Evolutionary conservation across 2,113 vertebrate genomes (phyloP), one percentile per base, ranked within the genome.

Genomic region (Sylvia atricapilla): DNA sequence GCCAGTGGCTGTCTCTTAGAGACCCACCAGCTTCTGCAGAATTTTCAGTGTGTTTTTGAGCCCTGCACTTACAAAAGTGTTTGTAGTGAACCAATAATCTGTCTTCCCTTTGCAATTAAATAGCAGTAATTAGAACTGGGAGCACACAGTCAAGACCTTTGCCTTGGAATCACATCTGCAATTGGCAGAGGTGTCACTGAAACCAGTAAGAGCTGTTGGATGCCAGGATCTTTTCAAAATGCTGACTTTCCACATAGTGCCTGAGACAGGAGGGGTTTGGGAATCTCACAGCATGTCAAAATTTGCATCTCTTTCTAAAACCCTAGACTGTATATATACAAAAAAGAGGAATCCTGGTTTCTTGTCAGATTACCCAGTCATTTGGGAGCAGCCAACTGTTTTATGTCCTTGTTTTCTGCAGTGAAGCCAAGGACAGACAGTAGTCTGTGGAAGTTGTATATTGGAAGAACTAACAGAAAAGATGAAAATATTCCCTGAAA

Each of bases 1-100:
- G 46, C 46, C 23, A 11, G 6, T 18, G 31, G 31, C 19, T 50
- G 6, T 35, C 22, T 63, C 41, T 13, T 33, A 15, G 59, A 30
- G 39, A n/a, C 16, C n/a, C 55, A 47, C 14, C 6, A 0, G 1
- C 44, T 68, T 43, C 37, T 2, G 1, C 35, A 46, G 50, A 63
- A 24, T 35, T 62, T 60, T 19, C 41, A 41, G 27, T 47, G 9
- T n/a, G 41, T 67, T 63, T 73, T 31, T 63, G 15, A 91, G 58
- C 67, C 58, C 47, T 76, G 23, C 9, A 10, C 20, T 60, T 30
- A 55, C 15, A 59, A 43, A 25, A 4, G 11, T 9, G 0, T 44
- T 62, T 60, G 41, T 60, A 90, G 13, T 84, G 6, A 74, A 21
- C 13, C 16, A 41, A 11, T 39, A 16, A 60, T 33, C 39, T 43